These are phyloP conservation scores for Microtus oregoni DNA, from an alignment of 2,113 vertebrate species.

Conservation along the genomic window DNA sequence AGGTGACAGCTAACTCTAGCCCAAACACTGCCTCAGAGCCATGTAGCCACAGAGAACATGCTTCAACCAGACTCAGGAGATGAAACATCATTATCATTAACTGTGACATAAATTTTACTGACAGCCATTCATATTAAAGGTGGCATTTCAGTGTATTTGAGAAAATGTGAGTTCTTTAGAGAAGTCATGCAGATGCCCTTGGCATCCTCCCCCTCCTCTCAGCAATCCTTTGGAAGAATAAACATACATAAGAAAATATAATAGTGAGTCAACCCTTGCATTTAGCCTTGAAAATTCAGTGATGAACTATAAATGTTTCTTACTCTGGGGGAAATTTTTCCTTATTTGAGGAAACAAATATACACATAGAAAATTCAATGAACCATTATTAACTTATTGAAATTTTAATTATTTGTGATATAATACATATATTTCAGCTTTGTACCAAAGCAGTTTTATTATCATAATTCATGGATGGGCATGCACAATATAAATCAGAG, in stretches of 20 bases:
- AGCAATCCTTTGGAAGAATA: not conserved
- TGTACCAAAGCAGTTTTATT: not conserved
- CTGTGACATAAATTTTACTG: not conserved
- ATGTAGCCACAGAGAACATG: conserved; percentile 27
- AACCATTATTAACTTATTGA: not conserved
- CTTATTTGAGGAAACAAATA: conserved; percentile 24
- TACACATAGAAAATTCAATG: not conserved
- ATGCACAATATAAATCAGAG: not conserved
- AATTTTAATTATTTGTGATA: not conserved
- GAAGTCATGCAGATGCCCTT: not conserved
- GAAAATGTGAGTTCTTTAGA: conserved; percentile 43
- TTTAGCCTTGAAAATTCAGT: not conserved
- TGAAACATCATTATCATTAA: not conserved
- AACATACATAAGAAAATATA: not conserved
- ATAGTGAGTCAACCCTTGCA: not conserved
- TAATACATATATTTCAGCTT: not conserved
- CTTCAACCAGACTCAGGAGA: not conserved
- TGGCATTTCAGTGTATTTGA: not conserved
- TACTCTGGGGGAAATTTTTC: not conserved
- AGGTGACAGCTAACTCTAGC: conserved; percentile 46
- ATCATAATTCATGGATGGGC: not conserved
- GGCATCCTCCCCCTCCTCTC: not conserved
- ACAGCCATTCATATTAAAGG: conserved; percentile 20
- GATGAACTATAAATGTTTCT: not conserved
- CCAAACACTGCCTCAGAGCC: not conserved